Base-by-base conservation (phyloP, 2,888 invertebrate species). In the Drosophila diplacantha region DNA sequence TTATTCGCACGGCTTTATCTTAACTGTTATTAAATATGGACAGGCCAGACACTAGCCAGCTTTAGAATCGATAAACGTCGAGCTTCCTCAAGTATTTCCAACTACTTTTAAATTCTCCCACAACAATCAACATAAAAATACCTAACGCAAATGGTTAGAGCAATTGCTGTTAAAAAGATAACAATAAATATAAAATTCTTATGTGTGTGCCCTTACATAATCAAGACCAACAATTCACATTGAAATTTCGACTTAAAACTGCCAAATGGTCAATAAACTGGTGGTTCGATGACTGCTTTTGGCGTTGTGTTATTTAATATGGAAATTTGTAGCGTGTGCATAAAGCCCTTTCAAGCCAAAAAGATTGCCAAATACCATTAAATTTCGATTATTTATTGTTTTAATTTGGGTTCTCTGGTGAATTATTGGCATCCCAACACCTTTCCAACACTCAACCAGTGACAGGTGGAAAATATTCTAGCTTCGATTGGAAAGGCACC, bases 381-480 rank as follows among this genome's bases (percentile, higher is more conserved):
- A 9, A 1, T 29, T 29, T 24, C 5, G 26, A 47, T 31, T 41
- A 16, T 31, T 29, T 18, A 8, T 7, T 18, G 8, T 44, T 8
- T 44, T 8, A 44, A 44, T 29, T 18, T 5, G 5, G 29, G 20
- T 46, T 46, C 18, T 9, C 11, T 16, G 2, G 11, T 2, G 6
- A 41, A 9, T 22, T 41, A 24, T 39, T n/a, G 39, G 22, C 39
- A 39, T 22, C 5, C 9, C 41, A 41, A 26, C 8, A 35, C 22
- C 35, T 24, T 69, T 52, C 29, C 66, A 66, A 44, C 66, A 52
- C 66, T 69, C 6, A 8, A 3, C 8, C 29, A 14, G 4, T 52
- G 58, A 37, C 47, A 67, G 59, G 46, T 35, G 57, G 16, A 54
- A 66, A 46, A 3, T 31, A 43, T 24, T 34, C 12, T 11, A 11